A percentile compares a stretch with the other conserved stretches of the same genome.
Evolutionary conservation across 2,888 invertebrate genomes (phyloP).

Genomic region (Erebia aethiops): DNA sequence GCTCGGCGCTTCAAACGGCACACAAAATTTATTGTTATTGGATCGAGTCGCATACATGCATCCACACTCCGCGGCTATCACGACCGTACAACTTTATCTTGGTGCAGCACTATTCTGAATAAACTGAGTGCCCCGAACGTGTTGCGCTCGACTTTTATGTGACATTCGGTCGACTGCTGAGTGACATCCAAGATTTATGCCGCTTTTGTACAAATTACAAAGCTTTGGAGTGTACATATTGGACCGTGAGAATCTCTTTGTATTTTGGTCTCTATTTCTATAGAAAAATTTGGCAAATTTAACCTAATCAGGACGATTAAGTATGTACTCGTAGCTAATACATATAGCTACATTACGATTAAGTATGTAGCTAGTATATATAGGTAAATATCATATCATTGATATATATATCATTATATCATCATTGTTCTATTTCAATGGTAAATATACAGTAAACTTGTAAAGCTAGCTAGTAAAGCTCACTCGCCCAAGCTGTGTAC

Average conservation of each 20-base stretch:
- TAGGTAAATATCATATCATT: too few relatives aligned
- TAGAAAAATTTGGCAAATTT: too few relatives aligned
- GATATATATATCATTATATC: too few relatives aligned
- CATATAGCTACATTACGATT: too few relatives aligned
- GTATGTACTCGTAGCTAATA: too few relatives aligned
- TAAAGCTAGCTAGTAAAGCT: too few relatives aligned
- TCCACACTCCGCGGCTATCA: slow-evolving; percentile 82
- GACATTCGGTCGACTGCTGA: slow-evolving; percentile 44
- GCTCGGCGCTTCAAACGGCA: slow-evolving; percentile 76
- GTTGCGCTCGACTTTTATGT: slow-evolving; percentile 44
- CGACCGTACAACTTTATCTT: slow-evolving; percentile 78
- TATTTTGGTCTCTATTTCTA: too few relatives aligned
- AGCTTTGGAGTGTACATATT: slow-evolving; percentile 11
- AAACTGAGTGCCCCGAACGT: slow-evolving; percentile 41
- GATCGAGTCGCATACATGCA: slow-evolving; percentile 77
- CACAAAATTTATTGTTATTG: slow-evolving; percentile 82
- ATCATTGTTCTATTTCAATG: too few relatives aligned
- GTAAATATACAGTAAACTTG: too few relatives aligned
- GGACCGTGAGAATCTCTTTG: slow-evolving; percentile 9
- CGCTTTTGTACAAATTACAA: slow-evolving; percentile 13
- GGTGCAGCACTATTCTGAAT: slow-evolving; percentile 49
- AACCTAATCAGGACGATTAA: too few relatives aligned
- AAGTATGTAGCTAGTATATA: too few relatives aligned
- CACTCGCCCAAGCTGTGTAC: too few relatives aligned
- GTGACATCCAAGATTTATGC: slow-evolving; percentile 40